Percentiles rank a stretch among this genome's conserved stretches.
phyloP scores from a whole-genome alignment of 2,113 vertebrate species.

The Chaenocephalus aceratus region DNA sequence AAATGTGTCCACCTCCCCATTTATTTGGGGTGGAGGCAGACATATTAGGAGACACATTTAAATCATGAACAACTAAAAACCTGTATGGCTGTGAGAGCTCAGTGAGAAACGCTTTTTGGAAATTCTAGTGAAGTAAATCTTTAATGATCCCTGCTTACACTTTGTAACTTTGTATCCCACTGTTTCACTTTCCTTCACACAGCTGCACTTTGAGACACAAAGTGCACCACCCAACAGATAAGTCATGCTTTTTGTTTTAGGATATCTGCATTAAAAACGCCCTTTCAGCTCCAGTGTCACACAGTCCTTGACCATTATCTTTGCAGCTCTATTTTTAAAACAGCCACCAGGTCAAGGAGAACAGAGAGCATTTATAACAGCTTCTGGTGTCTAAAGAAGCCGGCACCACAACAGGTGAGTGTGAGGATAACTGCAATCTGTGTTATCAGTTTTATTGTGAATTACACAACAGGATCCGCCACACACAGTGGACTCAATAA shows the following conservation, averaged over 20 bases:
- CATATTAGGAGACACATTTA: background rate
- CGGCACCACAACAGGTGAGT: constrained; percentile 36
- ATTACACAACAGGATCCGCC: constrained; percentile 11
- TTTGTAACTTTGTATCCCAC: background rate
- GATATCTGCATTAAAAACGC: constrained; percentile 36
- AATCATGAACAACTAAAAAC: background rate
- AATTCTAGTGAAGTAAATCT: background rate
- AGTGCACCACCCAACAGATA: constrained; percentile 39
- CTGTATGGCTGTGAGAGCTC: too few relatives aligned
- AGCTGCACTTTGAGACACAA: constrained; percentile 36
- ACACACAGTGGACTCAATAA: constrained; percentile 29
- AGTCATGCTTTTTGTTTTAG: constrained; percentile 29
- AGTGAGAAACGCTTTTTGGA: too few relatives aligned
- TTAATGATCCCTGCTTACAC: background rate
- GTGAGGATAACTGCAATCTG: constrained; percentile 17
- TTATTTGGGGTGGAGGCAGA: background rate
- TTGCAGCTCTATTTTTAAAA: constrained; percentile 15
- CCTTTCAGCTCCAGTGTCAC: constrained; percentile 15
- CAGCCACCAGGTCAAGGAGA: background rate
- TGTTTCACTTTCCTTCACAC: constrained; percentile 14
- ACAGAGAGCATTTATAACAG: constrained; percentile 1
- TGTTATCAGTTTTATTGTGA: constrained; percentile 19
- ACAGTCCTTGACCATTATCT: constrained; percentile 8
- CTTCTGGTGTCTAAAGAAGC: constrained; percentile 34
- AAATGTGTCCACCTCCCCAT: background rate